These are phyloP conservation scores for Protonibea diacanthus DNA, from an alignment of 2,797 vertebrate species.

Conservation along the genomic window DNA sequence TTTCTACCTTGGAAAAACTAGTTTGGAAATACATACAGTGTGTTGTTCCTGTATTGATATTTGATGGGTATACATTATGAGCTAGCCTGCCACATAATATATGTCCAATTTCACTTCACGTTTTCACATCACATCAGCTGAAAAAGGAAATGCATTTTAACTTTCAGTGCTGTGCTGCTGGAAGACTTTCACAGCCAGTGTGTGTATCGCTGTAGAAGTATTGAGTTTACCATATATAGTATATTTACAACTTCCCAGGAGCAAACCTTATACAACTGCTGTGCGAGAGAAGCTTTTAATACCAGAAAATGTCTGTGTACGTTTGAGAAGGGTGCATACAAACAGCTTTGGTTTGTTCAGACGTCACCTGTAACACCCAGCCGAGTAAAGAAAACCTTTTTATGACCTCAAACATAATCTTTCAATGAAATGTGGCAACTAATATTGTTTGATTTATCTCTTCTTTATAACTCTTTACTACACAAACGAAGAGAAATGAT, in stretches of 20 bases:
- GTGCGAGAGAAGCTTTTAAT: slow-evolving; percentile 13
- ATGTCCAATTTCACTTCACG: not conserved
- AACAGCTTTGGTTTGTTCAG: slow-evolving; percentile 1
- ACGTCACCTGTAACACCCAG: not conserved
- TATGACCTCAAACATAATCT: not conserved
- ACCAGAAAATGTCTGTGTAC: not conserved
- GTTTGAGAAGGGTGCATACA: slow-evolving; percentile 5
- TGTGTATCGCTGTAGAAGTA: not conserved
- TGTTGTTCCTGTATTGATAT: not conserved
- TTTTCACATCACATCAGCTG: not conserved
- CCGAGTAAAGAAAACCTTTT: not conserved
- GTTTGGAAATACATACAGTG: not conserved
- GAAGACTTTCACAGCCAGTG: not conserved
- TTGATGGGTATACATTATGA: not conserved
- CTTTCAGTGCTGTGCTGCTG: no score
- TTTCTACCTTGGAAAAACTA: not conserved
- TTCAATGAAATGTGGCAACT: slow-evolving; percentile 7
- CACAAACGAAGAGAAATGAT: slow-evolving; percentile 1
- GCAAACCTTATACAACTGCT: slow-evolving; percentile 1
- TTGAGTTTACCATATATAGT: slow-evolving; percentile 1
- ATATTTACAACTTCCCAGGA: slow-evolving; percentile 16
- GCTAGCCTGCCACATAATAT: not conserved
- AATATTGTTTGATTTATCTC: slow-evolving; percentile 1
- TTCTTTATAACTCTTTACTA: not conserved
- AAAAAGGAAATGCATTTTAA: not conserved